Base-by-base conservation (phyloP, 1,140 invertebrate genomes). In the Magallana ariakensis region DNA sequence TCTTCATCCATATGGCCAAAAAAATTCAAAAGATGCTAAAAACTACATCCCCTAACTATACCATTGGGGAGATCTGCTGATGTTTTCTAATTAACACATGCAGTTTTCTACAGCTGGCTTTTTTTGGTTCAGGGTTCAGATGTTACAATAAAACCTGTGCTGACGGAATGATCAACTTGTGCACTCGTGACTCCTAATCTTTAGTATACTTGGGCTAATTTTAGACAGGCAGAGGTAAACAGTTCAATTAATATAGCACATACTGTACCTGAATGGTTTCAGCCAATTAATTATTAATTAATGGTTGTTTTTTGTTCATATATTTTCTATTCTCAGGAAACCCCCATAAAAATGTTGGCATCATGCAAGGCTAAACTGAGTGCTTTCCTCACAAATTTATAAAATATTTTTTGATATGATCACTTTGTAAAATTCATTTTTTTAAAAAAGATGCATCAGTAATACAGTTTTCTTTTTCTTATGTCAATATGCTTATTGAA, bases 241-340 rank as follows among this genome's bases (percentile, higher is more conserved):
- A 75, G 66, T 75, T 75, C 66, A 75, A 75, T 75, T 75, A 75
- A 75, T 75, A 13, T 26, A 26, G 66, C 19, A 46, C 33, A 75
- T 75, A 26, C 22, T 75, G 58, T 46, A 19, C 11, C 66, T 26
- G 6, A 22, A 26, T 33, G 22, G 66, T 26, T 26, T 46, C 5
- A 13, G 66, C 19, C 33, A 75, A 46, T 75, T 75, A 75, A 75
- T 75, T 33, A 75, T 26, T 75, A 46, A 46, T 46, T 46, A 46
- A 46, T 46, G 33, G 33, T 46, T 46, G 33, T 46, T 46, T 46
- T 46, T 46, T 46, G 33, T 46, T 46, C 33, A 46, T 46, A 46
- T 46, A 46, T 46, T 46, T 46, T 46, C 33, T 46, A 46, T 46
- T 46, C n/a, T n/a, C n/a, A n/a, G n/a, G n/a, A n/a, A n/a, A n/a